phyloP scores from a whole-genome alignment of 2,888 invertebrate genomes.

The Romanomermis culicivorax region DNA sequence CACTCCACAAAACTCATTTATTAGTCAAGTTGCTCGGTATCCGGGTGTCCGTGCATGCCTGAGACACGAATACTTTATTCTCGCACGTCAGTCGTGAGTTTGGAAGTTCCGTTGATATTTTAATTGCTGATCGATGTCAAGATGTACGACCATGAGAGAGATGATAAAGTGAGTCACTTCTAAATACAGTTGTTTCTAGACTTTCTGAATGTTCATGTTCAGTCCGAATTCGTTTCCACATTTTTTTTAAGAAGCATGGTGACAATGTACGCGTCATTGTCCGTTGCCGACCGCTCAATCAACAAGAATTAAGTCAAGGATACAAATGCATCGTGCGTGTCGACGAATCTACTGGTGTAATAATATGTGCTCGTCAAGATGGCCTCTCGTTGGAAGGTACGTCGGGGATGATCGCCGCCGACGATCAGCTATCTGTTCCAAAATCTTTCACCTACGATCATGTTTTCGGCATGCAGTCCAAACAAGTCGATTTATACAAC shows the following conservation, averaged over 20 bases:
- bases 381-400: constrained; percentile 33
- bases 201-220: too few relatives aligned
- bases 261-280: constrained; percentile 94
- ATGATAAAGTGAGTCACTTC: too few relatives aligned
- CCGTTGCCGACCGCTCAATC: constrained; percentile 72
- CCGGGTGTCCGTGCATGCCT: too few relatives aligned
- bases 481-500: constrained; percentile 70
- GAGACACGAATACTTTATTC: too few relatives aligned
- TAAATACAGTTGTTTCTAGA: too few relatives aligned
- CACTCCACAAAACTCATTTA: too few relatives aligned
- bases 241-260: background rate
- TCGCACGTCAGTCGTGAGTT: too few relatives aligned
- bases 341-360: background rate
- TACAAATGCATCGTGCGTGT: constrained; percentile 52
- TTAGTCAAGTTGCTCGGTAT: too few relatives aligned
- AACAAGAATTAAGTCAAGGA: constrained; percentile 52
- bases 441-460: constrained; percentile 84
- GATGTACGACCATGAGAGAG: too few relatives aligned
- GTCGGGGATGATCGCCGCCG: constrained; percentile 53
- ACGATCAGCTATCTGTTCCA: constrained; percentile 35
- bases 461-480: constrained; percentile 64
- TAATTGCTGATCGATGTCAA: too few relatives aligned
- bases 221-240: background rate
- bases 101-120: too few relatives aligned
- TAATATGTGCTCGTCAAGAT: background rate